These are phyloP conservation scores for Hydrophis major DNA, from an alignment of 2,797 vertebrate species.

Conservation along the genomic window DNA sequence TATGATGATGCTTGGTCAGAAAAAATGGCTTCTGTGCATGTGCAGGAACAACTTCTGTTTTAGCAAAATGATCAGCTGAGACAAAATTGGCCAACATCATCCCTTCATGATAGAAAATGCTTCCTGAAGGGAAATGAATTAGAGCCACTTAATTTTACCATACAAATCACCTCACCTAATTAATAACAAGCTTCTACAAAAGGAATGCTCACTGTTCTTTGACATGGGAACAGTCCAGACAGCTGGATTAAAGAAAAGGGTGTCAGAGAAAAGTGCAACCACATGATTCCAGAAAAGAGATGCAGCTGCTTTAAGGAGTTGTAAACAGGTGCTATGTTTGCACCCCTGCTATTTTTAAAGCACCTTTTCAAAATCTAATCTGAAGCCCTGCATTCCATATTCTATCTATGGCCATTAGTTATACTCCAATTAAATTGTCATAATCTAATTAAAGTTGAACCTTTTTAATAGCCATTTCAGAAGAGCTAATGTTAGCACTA, in stretches of 20 bases:
- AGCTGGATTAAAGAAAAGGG: not conserved
- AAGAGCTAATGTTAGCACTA: not conserved
- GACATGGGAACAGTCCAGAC: not conserved
- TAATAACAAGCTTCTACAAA: not conserved
- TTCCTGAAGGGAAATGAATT: not conserved
- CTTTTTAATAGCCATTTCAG: not conserved
- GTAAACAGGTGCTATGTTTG: not conserved
- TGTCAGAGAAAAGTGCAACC: not conserved
- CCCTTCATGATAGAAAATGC: not conserved
- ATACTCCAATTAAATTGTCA: not conserved
- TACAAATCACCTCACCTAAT: not conserved
- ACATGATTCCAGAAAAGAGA: not conserved
- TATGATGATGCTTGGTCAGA: not conserved
- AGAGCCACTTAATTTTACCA: not conserved
- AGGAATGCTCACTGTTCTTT: not conserved
- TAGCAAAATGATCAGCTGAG: not conserved
- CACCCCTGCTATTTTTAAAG: not conserved
- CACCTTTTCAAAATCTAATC: not conserved
- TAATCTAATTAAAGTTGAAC: not conserved
- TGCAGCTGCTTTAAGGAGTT: not conserved
- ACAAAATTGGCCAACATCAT: not conserved
- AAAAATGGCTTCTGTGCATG: not conserved
- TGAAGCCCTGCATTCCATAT: not conserved
- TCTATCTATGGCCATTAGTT: not conserved
- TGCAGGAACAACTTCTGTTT: not conserved